Evolutionary conservation across 2,113 vertebrate species (phyloP).

Genomic region (Climacteris rufus): DNA sequence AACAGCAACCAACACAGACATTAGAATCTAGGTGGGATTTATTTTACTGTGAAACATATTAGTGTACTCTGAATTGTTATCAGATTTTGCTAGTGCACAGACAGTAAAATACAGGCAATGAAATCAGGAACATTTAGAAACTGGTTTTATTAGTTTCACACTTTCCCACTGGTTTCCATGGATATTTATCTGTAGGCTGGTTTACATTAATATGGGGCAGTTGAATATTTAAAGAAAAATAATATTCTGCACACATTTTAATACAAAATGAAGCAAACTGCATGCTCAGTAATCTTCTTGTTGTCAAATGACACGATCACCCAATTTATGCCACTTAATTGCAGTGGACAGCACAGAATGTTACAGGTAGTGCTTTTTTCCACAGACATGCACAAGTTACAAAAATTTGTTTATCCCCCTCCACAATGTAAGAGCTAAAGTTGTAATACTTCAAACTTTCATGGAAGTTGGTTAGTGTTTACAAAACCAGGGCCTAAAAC

Average conservation of each 20-base stretch:
- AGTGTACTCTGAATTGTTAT: neutral
- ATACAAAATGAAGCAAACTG: neutral
- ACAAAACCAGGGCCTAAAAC: neutral
- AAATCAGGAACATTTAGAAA: neutral
- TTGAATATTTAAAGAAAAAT: neutral
- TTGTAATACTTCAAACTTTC: neutral
- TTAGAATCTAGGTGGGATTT: neutral
- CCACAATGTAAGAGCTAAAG: neutral
- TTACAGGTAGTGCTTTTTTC: neutral
- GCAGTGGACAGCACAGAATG: neutral
- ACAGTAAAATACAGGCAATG: neutral
- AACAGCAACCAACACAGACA: neutral
- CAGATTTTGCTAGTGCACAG: neutral
- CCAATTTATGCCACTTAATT: neutral
- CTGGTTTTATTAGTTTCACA: neutral
- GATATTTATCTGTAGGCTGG: slow-evolving; percentile 11
- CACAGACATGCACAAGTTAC: neutral
- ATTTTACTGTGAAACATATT: neutral
- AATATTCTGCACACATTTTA: neutral
- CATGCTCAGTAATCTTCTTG: neutral
- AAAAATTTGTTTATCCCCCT: neutral
- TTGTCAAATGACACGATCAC: neutral
- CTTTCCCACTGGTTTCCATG: slow-evolving; percentile 9
- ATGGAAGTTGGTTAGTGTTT: neutral
- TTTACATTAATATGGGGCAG: neutral